A percentile compares a stretch with the other conserved stretches of the same genome.
Conservation (phyloP, 2,797 vertebrate species). For the Molothrus ater region DNA sequence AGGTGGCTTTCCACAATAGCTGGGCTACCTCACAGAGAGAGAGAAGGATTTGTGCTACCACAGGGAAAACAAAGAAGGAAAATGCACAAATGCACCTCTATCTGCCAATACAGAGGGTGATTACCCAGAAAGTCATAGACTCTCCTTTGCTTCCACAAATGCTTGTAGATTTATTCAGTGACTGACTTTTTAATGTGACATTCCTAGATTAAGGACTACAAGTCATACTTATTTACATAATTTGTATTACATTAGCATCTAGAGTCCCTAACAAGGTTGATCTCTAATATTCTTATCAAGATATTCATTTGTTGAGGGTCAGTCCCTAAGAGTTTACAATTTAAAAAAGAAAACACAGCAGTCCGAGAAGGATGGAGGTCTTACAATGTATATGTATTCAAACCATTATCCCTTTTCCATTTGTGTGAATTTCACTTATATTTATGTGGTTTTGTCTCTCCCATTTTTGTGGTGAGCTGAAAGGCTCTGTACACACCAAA, state of each 20-base stretch:
- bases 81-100: background rate
- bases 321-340: background rate
- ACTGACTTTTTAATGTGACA: background rate
- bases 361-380: background rate
- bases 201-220: background rate
- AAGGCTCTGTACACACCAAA: background rate
- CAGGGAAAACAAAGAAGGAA: background rate
- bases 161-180: background rate
- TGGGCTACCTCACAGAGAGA: background rate
- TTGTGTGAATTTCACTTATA: background rate
- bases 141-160: background rate
- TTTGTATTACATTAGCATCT: background rate
- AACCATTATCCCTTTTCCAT: background rate
- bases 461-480: background rate
- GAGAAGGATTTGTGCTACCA: background rate
- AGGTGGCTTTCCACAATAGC: background rate
- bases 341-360: background rate
- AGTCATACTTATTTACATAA: background rate
- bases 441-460: background rate
- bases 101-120: background rate
- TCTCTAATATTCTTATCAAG: background rate
- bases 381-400: background rate
- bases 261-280: background rate
- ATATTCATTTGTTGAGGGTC: background rate
- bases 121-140: background rate